Evolutionary conservation across 2,888 invertebrate genomes (phyloP).

Genomic region (Agrilus biguttatus): DNA sequence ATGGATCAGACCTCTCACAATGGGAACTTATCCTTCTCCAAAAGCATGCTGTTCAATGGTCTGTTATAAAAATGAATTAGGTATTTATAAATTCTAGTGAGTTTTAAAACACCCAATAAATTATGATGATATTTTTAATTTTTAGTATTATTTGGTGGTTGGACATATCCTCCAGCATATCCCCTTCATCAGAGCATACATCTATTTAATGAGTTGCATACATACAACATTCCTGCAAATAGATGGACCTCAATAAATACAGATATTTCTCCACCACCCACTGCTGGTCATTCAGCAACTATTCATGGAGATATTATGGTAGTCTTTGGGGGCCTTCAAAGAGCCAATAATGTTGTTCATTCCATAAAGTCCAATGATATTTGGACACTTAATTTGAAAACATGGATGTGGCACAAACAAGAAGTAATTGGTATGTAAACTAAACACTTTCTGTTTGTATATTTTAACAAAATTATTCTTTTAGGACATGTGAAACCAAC

Average conservation of each 20-base stretch:
- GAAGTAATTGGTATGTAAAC: slow-evolving; percentile 31
- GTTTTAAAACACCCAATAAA: no score
- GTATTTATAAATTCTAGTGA: slow-evolving; percentile 11
- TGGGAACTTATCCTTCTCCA: slow-evolving; percentile 85
- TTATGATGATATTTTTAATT: slow-evolving; percentile 2
- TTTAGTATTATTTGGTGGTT: slow-evolving; percentile 72
- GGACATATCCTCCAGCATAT: slow-evolving; percentile 82
- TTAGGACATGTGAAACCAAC: slow-evolving; percentile 16
- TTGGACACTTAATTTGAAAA: slow-evolving; percentile 73
- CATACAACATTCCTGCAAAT: slow-evolving; percentile 67
- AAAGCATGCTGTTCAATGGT: slow-evolving; percentile 91
- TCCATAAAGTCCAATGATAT: slow-evolving; percentile 59
- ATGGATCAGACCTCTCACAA: slow-evolving; percentile 74
- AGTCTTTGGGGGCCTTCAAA: slow-evolving; percentile 44
- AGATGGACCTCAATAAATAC: slow-evolving; percentile 61
- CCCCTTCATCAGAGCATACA: slow-evolving; percentile 75
- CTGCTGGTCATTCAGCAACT: slow-evolving; percentile 87
- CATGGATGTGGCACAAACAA: slow-evolving; percentile 65
- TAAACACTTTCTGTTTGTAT: not conserved
- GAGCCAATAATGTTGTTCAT: slow-evolving; percentile 26
- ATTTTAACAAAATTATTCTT: slow-evolving; percentile 1
- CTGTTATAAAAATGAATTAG: slow-evolving; percentile 64
- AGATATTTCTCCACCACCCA: slow-evolving; percentile 53
- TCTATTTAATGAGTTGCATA: slow-evolving; percentile 83
- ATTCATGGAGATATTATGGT: slow-evolving; percentile 72